Conservation (phyloP, 2,888 invertebrate species). For the Heteropelma amictum region DNA sequence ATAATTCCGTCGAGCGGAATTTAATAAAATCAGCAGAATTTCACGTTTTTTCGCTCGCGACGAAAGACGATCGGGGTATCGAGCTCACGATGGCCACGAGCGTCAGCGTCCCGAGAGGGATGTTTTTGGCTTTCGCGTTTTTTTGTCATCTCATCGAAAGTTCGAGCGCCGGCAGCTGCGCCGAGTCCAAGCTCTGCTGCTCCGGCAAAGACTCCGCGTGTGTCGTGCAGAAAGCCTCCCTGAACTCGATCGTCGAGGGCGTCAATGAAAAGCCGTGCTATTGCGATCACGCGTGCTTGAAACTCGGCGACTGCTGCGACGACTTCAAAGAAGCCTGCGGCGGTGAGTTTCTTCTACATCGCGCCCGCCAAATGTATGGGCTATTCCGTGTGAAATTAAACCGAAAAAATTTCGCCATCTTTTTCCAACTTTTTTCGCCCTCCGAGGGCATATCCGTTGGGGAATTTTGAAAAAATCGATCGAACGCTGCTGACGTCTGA, state of each 20-base stretch:
- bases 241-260: conserved; percentile 90
- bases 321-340: conserved; percentile 92
- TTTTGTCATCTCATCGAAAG: conserved; percentile 37
- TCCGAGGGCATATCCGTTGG: too few species aligned
- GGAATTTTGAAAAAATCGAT: too few species aligned
- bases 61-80: neutral
- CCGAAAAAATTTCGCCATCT: neutral
- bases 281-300: conserved; percentile 94
- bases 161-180: conserved; percentile 84
- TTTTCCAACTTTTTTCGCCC: neutral
- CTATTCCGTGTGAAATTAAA: neutral
- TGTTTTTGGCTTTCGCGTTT: conserved; percentile 22
- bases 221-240: conserved; percentile 89
- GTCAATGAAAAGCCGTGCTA: conserved; percentile 93
- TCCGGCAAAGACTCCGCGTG: conserved; percentile 91
- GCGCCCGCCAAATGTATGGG: neutral
- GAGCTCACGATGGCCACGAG: neutral
- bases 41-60: too few species aligned
- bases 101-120: conserved; percentile 26
- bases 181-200: conserved; percentile 89
- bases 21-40: too few species aligned
- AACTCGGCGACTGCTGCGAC: conserved; percentile 91
- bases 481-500: too few species aligned
- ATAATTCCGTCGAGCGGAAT: too few species aligned
- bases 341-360: conserved; percentile 80